Base-by-base conservation (phyloP, 2,888 invertebrate species). In the Drosophila atroscutellata region DNA sequence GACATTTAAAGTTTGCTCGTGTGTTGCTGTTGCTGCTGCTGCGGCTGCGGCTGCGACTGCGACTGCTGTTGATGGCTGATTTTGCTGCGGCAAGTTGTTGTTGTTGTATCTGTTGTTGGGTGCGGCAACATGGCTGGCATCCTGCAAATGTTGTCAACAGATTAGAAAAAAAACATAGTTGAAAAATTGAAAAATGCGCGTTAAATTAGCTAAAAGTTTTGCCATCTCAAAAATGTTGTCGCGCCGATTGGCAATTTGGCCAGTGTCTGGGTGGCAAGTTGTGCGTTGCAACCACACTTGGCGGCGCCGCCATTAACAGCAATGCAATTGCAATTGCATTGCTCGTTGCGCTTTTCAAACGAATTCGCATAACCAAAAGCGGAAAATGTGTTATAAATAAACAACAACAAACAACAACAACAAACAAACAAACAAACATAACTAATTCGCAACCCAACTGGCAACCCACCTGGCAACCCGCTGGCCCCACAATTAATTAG, bases 1-100 rank as follows among this genome's bases (percentile, higher is more conserved):
- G 83, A 95, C 94, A 88, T 92, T 92, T 73, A 91, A 73, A 51
- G 79, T 79, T 37, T 76, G 87, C 28, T 86, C 88, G 26, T 79
- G 80, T 13, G 71, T 7, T 51, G 72, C 30, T 51, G 68, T 0
- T 66, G 74, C 1, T 54, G 74, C 1, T 54, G 76, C 37, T 56
- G 75, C 20, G 4, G 76, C 37, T 56, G 75, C 20, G 4, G 62
- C 34, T 67, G 78, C 42, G 59, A 59, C 72, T 58, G 67, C 32
- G 58, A 73, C 30, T 59, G 76, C 20, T 73, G 78, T 45, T 62
- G 75, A 24, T 74, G 67, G 67, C 73, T 60, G 68, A 24, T 24
- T 56, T 42, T 70, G 73, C 30, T 42, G 72, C 65, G 63, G 76
- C 64, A 59, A 58, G 79, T 52, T 50, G 75, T 24, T 64, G 79